These are phyloP conservation scores for Agrotis ipsilon DNA, from an alignment of 2,888 invertebrate genomes.

Conservation along the genomic window DNA sequence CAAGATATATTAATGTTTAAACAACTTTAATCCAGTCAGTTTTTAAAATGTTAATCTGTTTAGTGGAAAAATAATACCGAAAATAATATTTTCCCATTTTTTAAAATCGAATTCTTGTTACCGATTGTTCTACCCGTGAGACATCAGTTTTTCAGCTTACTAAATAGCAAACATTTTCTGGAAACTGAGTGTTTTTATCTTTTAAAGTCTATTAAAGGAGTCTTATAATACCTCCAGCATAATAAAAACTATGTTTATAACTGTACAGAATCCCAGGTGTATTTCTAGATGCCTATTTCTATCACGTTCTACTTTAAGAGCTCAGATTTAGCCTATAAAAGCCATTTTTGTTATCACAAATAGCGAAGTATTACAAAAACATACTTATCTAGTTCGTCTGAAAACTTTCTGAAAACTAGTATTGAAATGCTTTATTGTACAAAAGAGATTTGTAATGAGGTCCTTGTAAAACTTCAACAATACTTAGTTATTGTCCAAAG, in stretches of 20 bases:
- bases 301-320: neutral
- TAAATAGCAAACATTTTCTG: neutral
- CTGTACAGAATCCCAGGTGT: neutral
- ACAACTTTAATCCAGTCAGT: too few species aligned
- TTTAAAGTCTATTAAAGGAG: neutral
- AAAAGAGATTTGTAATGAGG: conserved; percentile 9
- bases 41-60: too few species aligned
- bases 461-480: conserved; percentile 4
- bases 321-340: conserved; percentile 5
- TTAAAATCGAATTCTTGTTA: too few species aligned
- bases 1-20: too few species aligned
- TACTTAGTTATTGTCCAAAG: neutral
- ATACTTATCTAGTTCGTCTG: neutral
- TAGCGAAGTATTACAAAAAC: conserved; percentile 21
- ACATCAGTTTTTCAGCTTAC: neutral
- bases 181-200: neutral
- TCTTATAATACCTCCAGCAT: neutral
- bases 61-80: too few species aligned
- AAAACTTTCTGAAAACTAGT: conserved; percentile 4
- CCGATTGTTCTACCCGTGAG: neutral
- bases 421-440: conserved; percentile 21
- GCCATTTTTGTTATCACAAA: neutral
- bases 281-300: conserved; percentile 1
- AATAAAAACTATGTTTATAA: conserved; percentile 12
- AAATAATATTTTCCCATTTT: neutral